phyloP scores from a whole-genome alignment of 2,113 vertebrate genomes.

The Hydropotes inermis region DNA sequence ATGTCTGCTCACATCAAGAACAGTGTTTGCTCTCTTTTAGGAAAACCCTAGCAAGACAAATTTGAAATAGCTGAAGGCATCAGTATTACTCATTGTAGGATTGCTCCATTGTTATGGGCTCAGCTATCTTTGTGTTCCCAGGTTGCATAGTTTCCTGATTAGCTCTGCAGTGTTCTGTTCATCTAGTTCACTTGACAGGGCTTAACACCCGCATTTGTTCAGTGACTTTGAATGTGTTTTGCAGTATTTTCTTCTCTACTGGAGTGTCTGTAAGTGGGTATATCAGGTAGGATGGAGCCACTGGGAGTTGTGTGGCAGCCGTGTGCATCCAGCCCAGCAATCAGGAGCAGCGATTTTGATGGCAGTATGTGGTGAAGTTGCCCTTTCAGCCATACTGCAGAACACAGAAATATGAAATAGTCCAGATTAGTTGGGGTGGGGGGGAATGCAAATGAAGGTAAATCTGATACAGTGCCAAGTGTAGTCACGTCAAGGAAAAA shows the following conservation, averaged over 20 bases:
- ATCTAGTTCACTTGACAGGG: conserved; percentile 41
- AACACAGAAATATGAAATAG: conserved; percentile 37
- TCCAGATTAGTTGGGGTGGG: neutral
- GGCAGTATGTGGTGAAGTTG: conserved; percentile 43
- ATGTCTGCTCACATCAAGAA: neutral
- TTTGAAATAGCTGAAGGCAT: conserved; percentile 20
- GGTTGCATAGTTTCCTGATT: conserved; percentile 50
- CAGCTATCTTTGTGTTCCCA: neutral
- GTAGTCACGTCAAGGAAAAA: neutral
- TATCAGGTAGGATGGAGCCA: conserved; percentile 53
- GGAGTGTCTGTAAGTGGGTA: conserved; percentile 56
- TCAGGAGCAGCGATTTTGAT: conserved; percentile 54
- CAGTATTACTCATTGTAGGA: neutral
- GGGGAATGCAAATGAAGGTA: neutral
- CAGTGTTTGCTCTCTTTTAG: conserved; percentile 3
- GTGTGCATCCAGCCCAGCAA: conserved; percentile 50
- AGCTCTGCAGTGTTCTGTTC: conserved; percentile 51
- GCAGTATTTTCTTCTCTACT: conserved; percentile 67
- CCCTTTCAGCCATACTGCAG: conserved; percentile 8
- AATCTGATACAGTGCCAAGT: neutral
- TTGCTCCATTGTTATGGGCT: neutral
- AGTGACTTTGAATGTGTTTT: conserved; percentile 71
- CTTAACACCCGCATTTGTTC: conserved; percentile 60
- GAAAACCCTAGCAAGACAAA: conserved; percentile 11
- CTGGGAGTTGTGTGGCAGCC: conserved; percentile 4